Base-by-base conservation (phyloP, 2,113 vertebrate genomes). In the Promerops cafer region DNA sequence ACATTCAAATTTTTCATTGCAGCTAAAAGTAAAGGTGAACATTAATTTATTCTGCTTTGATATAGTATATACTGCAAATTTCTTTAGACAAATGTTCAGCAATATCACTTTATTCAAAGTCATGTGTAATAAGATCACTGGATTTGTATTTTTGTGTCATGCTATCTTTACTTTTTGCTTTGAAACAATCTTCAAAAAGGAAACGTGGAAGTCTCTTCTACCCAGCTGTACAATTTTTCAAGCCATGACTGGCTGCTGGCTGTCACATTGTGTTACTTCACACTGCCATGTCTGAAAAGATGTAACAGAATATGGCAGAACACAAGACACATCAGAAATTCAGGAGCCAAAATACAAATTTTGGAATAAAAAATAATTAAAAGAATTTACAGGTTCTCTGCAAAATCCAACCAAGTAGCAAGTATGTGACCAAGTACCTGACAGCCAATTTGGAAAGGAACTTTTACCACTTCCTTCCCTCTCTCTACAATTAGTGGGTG, bases 381-480 rank as follows among this genome's bases (percentile, higher is more conserved):
- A 27, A 44, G 49, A 37, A n/a, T 26, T 30, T 47, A 56, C n/a
- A 53, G 26, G 11, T 31, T 50, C 52, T 50, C 39, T 71, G 47
- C 22, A 90, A 92, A 94, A 90, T 56, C 50, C 65, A 63, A 80
- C 40, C n/a, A 88, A 94, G 86, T 33, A 93, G 70, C 80, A 91
- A 89, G 69, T 89, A 84, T 37, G 45, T 19, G 66, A 92, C 74
- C 61, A 74, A 70, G 45, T 44, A 89, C 13, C 69, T 84, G 83
- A 86, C 3, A 10, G 88, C 44, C 81, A 90, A 35, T 72, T 94
- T 96, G 81, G 81, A 87, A 94, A 91, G 63, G 83, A 94, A 84
- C 47, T 0, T 44, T 21, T 7, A 72, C 74, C 88, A 84, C 83
- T 96, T 96, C 93, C 94, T 93, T 89, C 80, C 83, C 40, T 64